These are phyloP conservation scores for Ophion slaviceki DNA, from an alignment of 2,888 invertebrate genomes.

Conservation along the genomic window DNA sequence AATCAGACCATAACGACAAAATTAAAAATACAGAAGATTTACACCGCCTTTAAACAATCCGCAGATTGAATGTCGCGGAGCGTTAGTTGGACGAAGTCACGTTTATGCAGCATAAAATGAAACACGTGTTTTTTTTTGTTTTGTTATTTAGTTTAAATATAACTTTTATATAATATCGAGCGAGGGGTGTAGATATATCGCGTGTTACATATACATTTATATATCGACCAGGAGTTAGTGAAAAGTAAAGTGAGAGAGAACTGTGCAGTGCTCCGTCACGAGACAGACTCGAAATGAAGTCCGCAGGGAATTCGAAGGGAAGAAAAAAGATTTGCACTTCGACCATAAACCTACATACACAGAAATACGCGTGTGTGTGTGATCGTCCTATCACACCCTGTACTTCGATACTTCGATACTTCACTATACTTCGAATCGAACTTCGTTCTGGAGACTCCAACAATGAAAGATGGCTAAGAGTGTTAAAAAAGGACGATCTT, in stretches of 20 bases:
- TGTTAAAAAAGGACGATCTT: conserved; percentile 59
- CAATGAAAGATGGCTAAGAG: conserved; percentile 64
- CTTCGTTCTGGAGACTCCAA: conserved; percentile 39
- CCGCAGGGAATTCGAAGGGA: conserved; percentile 38
- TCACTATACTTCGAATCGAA: not conserved
- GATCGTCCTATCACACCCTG: conserved; percentile 27
- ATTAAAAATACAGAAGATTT: not conserved
- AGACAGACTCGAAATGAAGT: conserved; percentile 35
- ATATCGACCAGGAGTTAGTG: not conserved
- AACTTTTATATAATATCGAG: not conserved
- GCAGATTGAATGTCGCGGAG: not conserved
- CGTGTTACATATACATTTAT: not conserved
- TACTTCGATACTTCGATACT: conserved; percentile 26
- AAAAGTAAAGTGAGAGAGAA: not conserved
- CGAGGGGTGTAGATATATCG: not conserved
- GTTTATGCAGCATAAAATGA: too few relatives aligned
- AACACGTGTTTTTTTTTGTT: too few relatives aligned
- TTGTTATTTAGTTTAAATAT: not conserved
- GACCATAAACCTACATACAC: not conserved
- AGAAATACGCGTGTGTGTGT: not conserved
- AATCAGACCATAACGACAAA: not conserved
- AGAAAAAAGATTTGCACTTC: conserved; percentile 29
- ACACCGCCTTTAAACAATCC: not conserved
- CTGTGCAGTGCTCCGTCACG: not conserved
- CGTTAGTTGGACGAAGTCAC: too few relatives aligned